Conservation (phyloP, 2,797 vertebrate species). For the Alca torda region DNA sequence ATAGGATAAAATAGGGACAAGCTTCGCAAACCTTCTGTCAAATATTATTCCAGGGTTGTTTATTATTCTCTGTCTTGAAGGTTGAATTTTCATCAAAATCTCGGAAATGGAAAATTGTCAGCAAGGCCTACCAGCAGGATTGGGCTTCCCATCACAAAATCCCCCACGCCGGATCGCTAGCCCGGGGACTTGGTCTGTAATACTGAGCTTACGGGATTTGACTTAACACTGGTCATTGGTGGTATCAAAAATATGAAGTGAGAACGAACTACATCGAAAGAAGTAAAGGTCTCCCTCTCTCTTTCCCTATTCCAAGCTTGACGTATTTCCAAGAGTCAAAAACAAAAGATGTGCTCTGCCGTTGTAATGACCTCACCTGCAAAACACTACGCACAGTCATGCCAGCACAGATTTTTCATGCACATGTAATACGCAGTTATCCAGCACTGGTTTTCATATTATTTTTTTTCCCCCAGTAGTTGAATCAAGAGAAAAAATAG, state of each 20-base stretch:
- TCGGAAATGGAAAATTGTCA: neutral
- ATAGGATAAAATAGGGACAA: fast-evolving
- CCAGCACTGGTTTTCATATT: neutral
- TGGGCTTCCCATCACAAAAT: neutral
- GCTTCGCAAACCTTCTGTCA: neutral
- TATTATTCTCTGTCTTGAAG: neutral
- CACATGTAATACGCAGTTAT: neutral
- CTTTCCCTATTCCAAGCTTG: neutral
- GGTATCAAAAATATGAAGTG: neutral
- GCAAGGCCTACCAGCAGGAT: neutral
- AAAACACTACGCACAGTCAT: neutral
- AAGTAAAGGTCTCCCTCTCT: neutral
- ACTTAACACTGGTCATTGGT: neutral
- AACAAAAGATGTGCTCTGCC: neutral
- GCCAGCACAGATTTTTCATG: neutral
- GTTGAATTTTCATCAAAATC: neutral
- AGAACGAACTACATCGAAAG: neutral
- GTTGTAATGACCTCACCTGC: constrained; percentile 22
- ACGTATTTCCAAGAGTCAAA: neutral
- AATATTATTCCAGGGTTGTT: neutral
- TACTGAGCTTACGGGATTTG: neutral
- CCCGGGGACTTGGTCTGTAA: neutral
- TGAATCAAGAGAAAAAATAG: neutral
- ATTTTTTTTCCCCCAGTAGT: neutral
- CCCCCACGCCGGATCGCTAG: fast-evolving